Base-by-base conservation (phyloP, 2,888 invertebrate genomes). In the Heliconius ethilla region DNA sequence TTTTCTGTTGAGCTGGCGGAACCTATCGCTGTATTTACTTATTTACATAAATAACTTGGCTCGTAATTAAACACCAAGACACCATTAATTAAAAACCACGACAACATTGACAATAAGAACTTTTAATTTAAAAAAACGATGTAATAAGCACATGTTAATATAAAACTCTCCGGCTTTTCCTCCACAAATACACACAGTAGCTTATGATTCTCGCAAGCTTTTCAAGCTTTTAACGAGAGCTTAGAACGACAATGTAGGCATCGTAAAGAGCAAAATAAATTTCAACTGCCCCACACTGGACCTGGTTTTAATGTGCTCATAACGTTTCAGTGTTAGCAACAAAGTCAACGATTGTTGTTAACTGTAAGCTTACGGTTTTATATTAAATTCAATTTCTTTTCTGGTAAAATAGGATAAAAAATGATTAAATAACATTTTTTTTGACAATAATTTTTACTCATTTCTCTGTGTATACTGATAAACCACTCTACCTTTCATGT, bases 261-360 rank as follows among this genome's bases (percentile, higher is more conserved):
- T 78, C 82, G 83, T 84, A 81, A 84, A 83, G 81, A 77, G 82
- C 59, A 77, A 79, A 81, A 84, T 85, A 84, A 83, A 84, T 84
- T 83, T 80, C 82, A 83, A 80, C 81, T 81, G 81, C 84, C 79
- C 80, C 81, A 81, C 83, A 82, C 82, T 82, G 78, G 80, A 80
- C 79, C 80, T 78, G 80, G 80, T 81, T 82, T 83, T 82, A 82
- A 83, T 81, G 81, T 75, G 79, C 77, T 80, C 80, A 81, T 80
- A 82, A 81, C 80, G 63, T 65, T 74, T 74, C 74, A 74, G 65
- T 63, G 65, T 62, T 51, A 74, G 65, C 67, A 74, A 74, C 77
- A 62, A 67, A 66, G 77, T 77, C 73, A 33, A 29, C 74, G 59
- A 74, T 69, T 77, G 77, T 78, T 62, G 78, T 72, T 70, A 76